These are phyloP conservation scores for Itoplectis maculator DNA, from an alignment of 2,888 invertebrate genomes.

Conservation along the genomic window DNA sequence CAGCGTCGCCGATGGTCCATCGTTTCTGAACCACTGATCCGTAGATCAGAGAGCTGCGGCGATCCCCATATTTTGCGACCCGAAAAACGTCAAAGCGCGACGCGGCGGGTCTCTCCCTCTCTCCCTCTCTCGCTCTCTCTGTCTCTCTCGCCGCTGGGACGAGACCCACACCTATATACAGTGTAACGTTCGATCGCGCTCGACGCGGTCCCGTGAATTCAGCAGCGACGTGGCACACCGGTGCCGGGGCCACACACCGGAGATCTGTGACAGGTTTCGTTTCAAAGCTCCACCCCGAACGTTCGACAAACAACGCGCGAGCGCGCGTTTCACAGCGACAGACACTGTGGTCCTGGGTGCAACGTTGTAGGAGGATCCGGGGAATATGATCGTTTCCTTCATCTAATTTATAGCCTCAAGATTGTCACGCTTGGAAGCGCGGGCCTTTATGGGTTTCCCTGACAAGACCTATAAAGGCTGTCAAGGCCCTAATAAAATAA, in stretches of 20 bases:
- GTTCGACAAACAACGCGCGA: not conserved
- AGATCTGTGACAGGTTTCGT: slow-evolving; percentile 30
- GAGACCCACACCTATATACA: slow-evolving; percentile 2
- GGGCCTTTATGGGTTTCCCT: too few relatives aligned
- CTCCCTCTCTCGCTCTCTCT: too few relatives aligned
- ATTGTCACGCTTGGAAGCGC: too few relatives aligned
- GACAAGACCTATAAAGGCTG: too few relatives aligned
- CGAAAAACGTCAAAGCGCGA: slow-evolving; percentile 72
- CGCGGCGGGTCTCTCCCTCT: too few relatives aligned
- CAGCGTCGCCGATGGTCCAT: slow-evolving; percentile 45
- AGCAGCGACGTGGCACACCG: slow-evolving; percentile 1
- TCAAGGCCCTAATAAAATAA: too few relatives aligned
- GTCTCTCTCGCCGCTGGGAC: slow-evolving; percentile 28
- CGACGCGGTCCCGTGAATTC: slow-evolving; percentile 20
- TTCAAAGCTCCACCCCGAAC: slow-evolving; percentile 30
- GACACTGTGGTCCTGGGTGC: not conserved
- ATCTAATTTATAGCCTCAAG: slow-evolving; percentile 17
- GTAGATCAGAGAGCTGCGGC: slow-evolving; percentile 70
- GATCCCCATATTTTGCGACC: slow-evolving; percentile 64
- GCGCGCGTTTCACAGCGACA: slow-evolving; percentile 16
- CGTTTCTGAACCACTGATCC: slow-evolving; percentile 75
- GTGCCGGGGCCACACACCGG: slow-evolving; percentile 6
- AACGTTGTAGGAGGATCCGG: not conserved
- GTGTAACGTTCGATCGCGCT: slow-evolving; percentile 42
- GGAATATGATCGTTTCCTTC: slow-evolving; percentile 26